Base-by-base conservation (phyloP, 2,888 invertebrate genomes). In the Conistra vaccinii region DNA sequence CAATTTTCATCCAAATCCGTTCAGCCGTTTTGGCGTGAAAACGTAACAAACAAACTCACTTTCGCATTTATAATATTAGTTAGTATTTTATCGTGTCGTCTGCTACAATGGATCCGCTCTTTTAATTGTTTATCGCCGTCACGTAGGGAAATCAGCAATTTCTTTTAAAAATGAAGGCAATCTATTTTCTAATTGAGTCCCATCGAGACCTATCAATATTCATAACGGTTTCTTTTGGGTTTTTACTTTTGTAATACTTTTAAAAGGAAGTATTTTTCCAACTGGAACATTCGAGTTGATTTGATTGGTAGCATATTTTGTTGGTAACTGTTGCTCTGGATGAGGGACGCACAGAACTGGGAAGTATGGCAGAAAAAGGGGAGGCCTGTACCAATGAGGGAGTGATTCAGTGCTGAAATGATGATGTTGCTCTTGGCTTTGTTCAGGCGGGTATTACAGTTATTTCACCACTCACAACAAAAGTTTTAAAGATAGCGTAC, bases 81-180 rank as follows among this genome's bases (percentile, higher is more conserved):
- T n/a, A n/a, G n/a, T n/a, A 51, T n/a, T 17, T 7, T 32, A 17
- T 9, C 73, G 65, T 71, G 20, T 57, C 70, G 67, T 45, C 23
- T 20, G 23, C 4, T 7, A 53, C 55, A 61, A 48, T 35, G 71
- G 63, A 67, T 17, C 26, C 10, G 6, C 9, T 9, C 67, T 39
- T 68, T 74, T 42, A 74, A 80, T 74, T 63, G 39, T 72, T 73
- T 55, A 73, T 60, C 53, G 51, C 67, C 55, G 29, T 60, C 74
- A 80, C 84, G 80, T 75, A 77, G 70, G 29, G 32, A 73, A 84
- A 73, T 75, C 77, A 66, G 61, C 61, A 45, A 76, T 80, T 65
- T 66, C 63, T 74, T 73, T 67, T 51, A 65, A 75, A 80, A 80
- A 66, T 65, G 51, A 62, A 73, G 55, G 62, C 72, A 75, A 75